These are phyloP conservation scores for Troides helena DNA, from an alignment of 2,888 invertebrate genomes.

Conservation along the genomic window DNA sequence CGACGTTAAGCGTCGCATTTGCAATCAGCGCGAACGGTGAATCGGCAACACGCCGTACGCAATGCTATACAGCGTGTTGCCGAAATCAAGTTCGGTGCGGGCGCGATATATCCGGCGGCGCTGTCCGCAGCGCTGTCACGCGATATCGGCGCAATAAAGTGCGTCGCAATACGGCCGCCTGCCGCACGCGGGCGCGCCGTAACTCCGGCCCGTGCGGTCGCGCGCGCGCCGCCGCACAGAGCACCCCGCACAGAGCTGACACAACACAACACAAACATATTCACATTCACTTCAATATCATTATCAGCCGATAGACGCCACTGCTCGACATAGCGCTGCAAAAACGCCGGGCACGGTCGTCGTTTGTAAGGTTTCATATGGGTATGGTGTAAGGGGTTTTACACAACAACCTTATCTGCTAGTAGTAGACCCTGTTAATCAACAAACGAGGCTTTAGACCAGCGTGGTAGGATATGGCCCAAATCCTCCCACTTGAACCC, in stretches of 20 bases:
- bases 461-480: no score
- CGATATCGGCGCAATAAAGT: slow-evolving; percentile 62
- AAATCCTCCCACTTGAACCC: no score
- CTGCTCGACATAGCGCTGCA: no score
- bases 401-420: no score
- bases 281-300: no score
- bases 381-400: no score
- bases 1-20: neutral
- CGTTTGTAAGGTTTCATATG: no score
- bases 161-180: slow-evolving; percentile 55
- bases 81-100: slow-evolving; percentile 28
- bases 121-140: slow-evolving; percentile 54
- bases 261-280: neutral
- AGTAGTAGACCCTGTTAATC: no score
- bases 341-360: no score
- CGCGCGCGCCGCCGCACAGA: slow-evolving; percentile 39
- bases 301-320: no score
- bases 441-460: no score
- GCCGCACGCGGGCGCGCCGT: slow-evolving; percentile 60
- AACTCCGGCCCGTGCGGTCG: slow-evolving; percentile 61
- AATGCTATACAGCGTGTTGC: slow-evolving; percentile 9
- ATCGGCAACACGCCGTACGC: slow-evolving; percentile 29
- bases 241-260: slow-evolving; percentile 40
- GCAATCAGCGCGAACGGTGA: slow-evolving; percentile 28
- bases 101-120: slow-evolving; percentile 26